phyloP scores from a whole-genome alignment of 1,140 invertebrate species.

The Microplitis mediator region DNA sequence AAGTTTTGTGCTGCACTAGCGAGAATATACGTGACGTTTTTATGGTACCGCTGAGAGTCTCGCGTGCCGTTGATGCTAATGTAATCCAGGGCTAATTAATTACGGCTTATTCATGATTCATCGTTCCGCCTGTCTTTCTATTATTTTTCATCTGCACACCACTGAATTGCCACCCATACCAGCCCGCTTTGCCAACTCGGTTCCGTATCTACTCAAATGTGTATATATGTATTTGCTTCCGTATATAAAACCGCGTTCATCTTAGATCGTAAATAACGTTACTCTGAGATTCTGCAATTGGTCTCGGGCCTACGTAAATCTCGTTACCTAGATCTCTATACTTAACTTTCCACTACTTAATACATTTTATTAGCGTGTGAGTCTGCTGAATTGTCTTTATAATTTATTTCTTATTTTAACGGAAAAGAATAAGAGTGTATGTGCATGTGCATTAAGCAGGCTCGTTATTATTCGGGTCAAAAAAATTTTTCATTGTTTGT shows the following conservation, averaged over 20 bases:
- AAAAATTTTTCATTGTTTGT: no score
- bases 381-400: constrained; percentile 26
- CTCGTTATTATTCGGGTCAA: no score
- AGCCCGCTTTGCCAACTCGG: neutral
- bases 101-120: constrained; percentile 55
- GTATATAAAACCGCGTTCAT: no score
- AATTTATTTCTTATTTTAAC: constrained; percentile 10
- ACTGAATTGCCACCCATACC: no score
- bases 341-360: no score
- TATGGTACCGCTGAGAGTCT: constrained; percentile 50
- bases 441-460: no score
- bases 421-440: neutral
- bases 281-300: constrained; percentile 35
- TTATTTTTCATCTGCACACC: constrained; percentile 18
- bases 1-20: constrained; percentile 26
- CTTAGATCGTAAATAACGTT: constrained; percentile 32
- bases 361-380: constrained; percentile 10
- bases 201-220: neutral
- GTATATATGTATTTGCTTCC: constrained; percentile 9
- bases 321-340: constrained; percentile 22
- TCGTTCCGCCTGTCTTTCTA: constrained; percentile 31
- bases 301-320: constrained; percentile 38
- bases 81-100: constrained; percentile 54
- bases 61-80: constrained; percentile 51
- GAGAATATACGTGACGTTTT: constrained; percentile 55